Evolutionary conservation across 2,797 vertebrate species (phyloP).

Genomic region (Rhynchonycteris naso): DNA sequence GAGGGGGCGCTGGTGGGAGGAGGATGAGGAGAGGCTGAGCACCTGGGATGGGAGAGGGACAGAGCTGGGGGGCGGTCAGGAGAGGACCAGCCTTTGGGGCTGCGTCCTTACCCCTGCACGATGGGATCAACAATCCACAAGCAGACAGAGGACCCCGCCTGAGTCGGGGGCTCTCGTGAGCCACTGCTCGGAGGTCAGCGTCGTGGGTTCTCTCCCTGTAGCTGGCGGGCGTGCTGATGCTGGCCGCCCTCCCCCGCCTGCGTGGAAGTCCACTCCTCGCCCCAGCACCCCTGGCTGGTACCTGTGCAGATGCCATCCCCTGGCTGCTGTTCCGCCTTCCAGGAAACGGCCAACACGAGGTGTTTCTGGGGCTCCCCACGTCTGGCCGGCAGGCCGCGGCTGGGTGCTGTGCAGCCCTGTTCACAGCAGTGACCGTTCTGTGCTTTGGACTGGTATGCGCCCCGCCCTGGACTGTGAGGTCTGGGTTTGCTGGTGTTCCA

Average conservation of each 20-base stretch:
- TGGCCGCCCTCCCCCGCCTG: constrained; percentile 79
- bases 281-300: constrained; percentile 62
- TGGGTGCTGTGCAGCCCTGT: constrained; percentile 66
- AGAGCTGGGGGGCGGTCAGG: not conserved
- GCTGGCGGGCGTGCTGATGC: constrained; percentile 83
- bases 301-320: constrained; percentile 67
- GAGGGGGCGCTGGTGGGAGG: not conserved
- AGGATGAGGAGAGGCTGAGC: not conserved
- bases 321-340: constrained; percentile 60
- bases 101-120: not conserved
- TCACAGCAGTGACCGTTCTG: constrained; percentile 63
- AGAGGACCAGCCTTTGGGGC: not conserved
- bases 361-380: not conserved
- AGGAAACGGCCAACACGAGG: constrained; percentile 24
- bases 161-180: too few relatives aligned
- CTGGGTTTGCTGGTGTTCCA: not conserved
- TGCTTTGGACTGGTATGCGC: constrained; percentile 85
- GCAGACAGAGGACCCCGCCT: too few relatives aligned
- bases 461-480: fast-evolving
- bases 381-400: not conserved
- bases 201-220: constrained; percentile 62
- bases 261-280: constrained; percentile 75
- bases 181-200: not conserved
- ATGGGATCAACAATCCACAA: fast-evolving
- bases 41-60: not conserved